Base-by-base conservation (phyloP, 2,113 vertebrate species). In the Anseranas semipalmata region DNA sequence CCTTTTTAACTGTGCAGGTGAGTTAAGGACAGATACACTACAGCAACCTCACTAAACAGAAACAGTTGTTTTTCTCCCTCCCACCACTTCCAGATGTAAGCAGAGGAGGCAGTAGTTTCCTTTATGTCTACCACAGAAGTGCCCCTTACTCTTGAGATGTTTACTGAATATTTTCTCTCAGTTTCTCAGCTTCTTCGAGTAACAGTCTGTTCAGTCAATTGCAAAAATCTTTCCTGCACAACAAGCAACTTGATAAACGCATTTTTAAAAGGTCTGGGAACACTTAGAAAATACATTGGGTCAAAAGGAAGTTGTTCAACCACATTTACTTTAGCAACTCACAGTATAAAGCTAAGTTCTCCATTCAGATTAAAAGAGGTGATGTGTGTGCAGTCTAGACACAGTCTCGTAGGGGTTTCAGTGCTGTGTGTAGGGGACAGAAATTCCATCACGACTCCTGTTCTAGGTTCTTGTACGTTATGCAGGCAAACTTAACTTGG, bases 171-270 rank as follows among this genome's bases (percentile, higher is more conserved):
- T 48, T 89, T 84, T 48, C 22, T 25, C 22, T 72, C 28, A 1
- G 4, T 52, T 76, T 80, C 45, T 33, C 25, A 39, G 45, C 41
- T 78, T 37, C 24, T 85, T 24, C 35, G 28, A 84, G 32, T 37
- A 58, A 62, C 11, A 2, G 43, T 48, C 60, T 39, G 27, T 41
- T 83, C n/a, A 79, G 28, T 15, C 30, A 74, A 55, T 20, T 73
- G 53, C 53, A 65, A 6, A 85, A 70, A 37, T 11, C 76, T 45
- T 80, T 53, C 8, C 41, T 0, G 0, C 45, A 35, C 18, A 63
- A 43, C 17, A 37, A 14, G 4, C 11, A 85, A 24, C 7, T 41
- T 20, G 12, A n/a, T n/a, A 50, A 0, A 45, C 1, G 0, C 2
- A 7, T 28, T 93, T 93, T 74, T 39, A 30, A 72, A 91, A 75